Evolutionary conservation across 2,113 vertebrate species (phyloP).

Genomic region (Prochilodus magdalenae): DNA sequence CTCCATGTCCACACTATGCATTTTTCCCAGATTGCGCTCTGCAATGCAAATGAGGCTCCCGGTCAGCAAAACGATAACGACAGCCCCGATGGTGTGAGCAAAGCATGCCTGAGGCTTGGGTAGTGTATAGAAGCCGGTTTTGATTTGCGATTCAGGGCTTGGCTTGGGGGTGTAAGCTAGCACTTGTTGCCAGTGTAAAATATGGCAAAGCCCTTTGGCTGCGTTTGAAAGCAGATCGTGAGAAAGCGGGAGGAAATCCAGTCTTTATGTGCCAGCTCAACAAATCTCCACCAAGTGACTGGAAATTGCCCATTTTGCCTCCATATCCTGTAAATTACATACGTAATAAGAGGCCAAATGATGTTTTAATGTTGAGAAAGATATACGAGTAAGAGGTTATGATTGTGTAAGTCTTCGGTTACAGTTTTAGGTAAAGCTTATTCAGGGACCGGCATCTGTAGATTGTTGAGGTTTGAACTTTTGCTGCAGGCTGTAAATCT

Average conservation of each 20-base stretch:
- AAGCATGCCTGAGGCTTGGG: neutral
- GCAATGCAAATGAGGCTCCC: constrained; percentile 58
- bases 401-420: constrained; percentile 6
- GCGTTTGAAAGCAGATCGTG: neutral
- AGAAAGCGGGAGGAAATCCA: neutral
- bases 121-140: neutral
- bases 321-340: constrained; percentile 28
- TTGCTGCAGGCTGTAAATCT: constrained; percentile 29
- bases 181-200: constrained; percentile 44
- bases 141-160: constrained; percentile 6
- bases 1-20: constrained; percentile 34
- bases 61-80: constrained; percentile 59
- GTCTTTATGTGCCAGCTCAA: constrained; percentile 36
- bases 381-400: constrained; percentile 20
- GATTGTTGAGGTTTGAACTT: constrained; percentile 9
- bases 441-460: neutral
- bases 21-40: constrained; percentile 60
- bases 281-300: constrained; percentile 36
- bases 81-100: constrained; percentile 1
- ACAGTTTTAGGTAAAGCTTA: constrained; percentile 8
- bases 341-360: constrained; percentile 17
- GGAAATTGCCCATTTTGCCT: neutral
- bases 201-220: constrained; percentile 16
- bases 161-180: constrained; percentile 8
- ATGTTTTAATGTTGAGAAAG: constrained; percentile 28